Conservation (phyloP, 2,888 invertebrate genomes). For the Spicauda simplicius region DNA sequence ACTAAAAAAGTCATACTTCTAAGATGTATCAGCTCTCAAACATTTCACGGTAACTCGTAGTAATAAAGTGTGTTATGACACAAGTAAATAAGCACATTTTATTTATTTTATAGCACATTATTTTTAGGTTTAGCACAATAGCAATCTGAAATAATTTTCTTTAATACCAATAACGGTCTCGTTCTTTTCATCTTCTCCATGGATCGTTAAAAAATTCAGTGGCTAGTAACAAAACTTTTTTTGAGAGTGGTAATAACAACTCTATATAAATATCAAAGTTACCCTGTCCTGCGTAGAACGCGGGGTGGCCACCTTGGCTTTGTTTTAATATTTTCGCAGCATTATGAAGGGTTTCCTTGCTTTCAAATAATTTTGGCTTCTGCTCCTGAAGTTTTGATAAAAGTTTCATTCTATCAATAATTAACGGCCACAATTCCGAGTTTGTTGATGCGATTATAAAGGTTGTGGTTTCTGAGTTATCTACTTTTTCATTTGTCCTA, state of each 20-base stretch:
- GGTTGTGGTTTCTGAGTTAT: constrained; percentile 73
- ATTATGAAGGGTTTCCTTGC: constrained; percentile 84
- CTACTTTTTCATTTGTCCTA: constrained; percentile 57
- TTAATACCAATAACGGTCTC: no score
- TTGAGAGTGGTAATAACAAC: constrained; percentile 50
- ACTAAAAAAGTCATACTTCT: background rate
- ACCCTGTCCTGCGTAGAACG: constrained; percentile 69
- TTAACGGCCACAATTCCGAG: constrained; percentile 79
- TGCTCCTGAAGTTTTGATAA: constrained; percentile 84
- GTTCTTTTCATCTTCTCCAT: no score
- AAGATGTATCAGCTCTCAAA: no score
- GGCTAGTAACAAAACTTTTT: background rate
- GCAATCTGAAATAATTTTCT: no score
- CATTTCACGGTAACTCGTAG: no score
- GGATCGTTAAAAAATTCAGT: background rate
- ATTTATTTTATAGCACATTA: no score
- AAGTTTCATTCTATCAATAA: constrained; percentile 85
- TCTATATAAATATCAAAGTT: constrained; percentile 56
- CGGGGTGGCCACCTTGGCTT: constrained; percentile 82
- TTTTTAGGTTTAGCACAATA: no score
- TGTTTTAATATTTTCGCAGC: constrained; percentile 85
- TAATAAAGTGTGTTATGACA: no score
- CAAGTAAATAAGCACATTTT: no score
- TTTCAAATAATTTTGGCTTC: constrained; percentile 85
- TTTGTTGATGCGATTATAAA: constrained; percentile 81